A percentile compares a stretch with the other conserved stretches of the same genome.
These are phyloP conservation scores for Sebastes matsubarae DNA, from an alignment of 2,797 vertebrate genomes.

Conservation along the genomic window DNA sequence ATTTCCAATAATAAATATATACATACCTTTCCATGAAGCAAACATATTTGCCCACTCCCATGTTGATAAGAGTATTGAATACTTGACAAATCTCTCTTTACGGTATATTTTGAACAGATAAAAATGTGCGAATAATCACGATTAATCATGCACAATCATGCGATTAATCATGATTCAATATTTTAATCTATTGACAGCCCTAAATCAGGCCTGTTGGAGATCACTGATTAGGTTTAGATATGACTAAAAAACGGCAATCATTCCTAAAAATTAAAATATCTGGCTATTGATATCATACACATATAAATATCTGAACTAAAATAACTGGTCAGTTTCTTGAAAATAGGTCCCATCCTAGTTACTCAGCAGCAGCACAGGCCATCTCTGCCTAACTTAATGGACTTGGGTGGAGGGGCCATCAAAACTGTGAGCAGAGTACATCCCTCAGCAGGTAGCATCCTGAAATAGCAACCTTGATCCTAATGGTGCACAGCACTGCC, in stretches of 20 bases:
- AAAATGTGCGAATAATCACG: too few relatives aligned
- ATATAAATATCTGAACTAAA: background rate
- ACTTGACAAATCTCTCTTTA: too few relatives aligned
- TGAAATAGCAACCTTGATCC: slow-evolving; percentile 81
- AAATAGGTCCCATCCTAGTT: slow-evolving; percentile 13
- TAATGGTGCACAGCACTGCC: slow-evolving; percentile 76
- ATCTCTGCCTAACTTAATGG: slow-evolving; percentile 56
- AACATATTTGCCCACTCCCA: too few relatives aligned
- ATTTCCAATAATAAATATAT: too few relatives aligned
- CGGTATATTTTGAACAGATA: too few relatives aligned
- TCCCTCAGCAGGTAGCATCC: slow-evolving; percentile 77
- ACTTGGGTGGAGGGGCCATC: slow-evolving; percentile 65
- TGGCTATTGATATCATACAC: background rate
- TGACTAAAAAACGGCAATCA: background rate
- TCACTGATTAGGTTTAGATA: background rate
- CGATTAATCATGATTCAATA: too few relatives aligned
- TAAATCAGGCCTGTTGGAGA: background rate
- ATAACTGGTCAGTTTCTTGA: slow-evolving; percentile 10
- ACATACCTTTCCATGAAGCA: too few relatives aligned
- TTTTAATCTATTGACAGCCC: too few relatives aligned
- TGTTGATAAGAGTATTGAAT: too few relatives aligned
- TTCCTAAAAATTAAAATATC: background rate
- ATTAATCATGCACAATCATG: too few relatives aligned
- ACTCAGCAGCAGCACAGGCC: slow-evolving; percentile 28
- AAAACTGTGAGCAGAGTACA: slow-evolving; percentile 72